phyloP scores from a whole-genome alignment of 2,113 vertebrate genomes.

The Myanophis thanlyinensis region DNA sequence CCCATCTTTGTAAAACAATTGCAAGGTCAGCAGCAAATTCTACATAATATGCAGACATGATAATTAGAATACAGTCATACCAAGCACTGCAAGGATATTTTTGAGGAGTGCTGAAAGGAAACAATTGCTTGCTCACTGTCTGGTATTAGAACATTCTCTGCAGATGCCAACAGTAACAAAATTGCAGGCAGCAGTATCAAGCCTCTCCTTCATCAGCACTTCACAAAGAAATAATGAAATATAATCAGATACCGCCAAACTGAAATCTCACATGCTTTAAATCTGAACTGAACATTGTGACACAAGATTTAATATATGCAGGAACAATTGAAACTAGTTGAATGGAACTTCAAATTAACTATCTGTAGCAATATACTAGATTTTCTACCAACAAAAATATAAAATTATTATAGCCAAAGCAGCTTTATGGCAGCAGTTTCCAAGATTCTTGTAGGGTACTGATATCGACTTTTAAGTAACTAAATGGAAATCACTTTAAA shows the following conservation, averaged over 20 bases:
- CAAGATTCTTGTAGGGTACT: neutral
- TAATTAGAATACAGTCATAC: neutral
- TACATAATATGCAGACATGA: neutral
- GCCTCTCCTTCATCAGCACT: neutral
- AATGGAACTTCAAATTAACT: neutral
- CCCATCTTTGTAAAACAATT: neutral
- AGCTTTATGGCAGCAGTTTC: neutral
- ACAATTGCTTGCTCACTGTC: neutral
- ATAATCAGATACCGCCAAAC: neutral
- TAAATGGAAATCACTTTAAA: neutral
- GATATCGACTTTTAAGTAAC: neutral
- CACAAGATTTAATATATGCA: neutral
- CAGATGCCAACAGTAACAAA: neutral
- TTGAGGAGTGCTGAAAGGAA: neutral
- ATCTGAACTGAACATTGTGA: neutral
- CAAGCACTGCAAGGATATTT: neutral
- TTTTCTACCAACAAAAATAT: neutral
- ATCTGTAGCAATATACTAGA: neutral
- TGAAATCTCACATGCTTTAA: neutral
- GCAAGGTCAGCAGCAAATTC: neutral
- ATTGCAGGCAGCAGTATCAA: neutral
- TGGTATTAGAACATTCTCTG: slow-evolving; percentile 3
- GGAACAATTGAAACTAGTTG: neutral
- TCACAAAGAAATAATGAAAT: neutral
- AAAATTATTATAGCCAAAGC: neutral